Evolutionary conservation across 2,888 invertebrate genomes (phyloP).

Genomic region (Drosophila koepferae): DNA sequence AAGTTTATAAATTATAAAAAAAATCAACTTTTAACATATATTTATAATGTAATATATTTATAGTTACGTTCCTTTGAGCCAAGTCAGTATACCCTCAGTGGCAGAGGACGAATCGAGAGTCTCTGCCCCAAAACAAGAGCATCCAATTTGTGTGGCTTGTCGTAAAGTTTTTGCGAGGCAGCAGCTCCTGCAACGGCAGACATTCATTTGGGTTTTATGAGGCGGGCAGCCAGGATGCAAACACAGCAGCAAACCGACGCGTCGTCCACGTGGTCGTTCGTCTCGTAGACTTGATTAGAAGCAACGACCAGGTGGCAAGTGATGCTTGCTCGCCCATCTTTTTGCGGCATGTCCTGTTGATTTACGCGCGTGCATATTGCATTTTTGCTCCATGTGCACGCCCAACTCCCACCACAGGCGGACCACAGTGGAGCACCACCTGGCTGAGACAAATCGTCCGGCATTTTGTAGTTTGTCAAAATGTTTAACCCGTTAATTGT

Average conservation of each 20-base stretch:
- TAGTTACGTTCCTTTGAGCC: neutral
- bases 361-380: constrained; percentile 76
- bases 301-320: constrained; percentile 60
- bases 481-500: constrained; percentile 72
- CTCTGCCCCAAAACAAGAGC: constrained; percentile 48
- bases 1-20: no score
- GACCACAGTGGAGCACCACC: constrained; percentile 26
- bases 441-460: constrained; percentile 61
- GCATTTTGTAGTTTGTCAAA: constrained; percentile 69
- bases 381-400: constrained; percentile 38
- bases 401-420: constrained; percentile 38
- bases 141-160: constrained; percentile 80
- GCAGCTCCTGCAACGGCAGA: constrained; percentile 37
- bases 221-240: constrained; percentile 55
- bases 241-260: constrained; percentile 18
- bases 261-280: constrained; percentile 33
- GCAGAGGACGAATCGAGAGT: constrained; percentile 18
- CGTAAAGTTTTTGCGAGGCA: constrained; percentile 72
- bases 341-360: constrained; percentile 76
- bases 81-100: constrained; percentile 5
- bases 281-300: constrained; percentile 61
- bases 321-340: constrained; percentile 30
- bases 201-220: constrained; percentile 78
- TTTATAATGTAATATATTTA: no score
- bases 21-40: no score